Percentiles rank a stretch among this genome's conserved stretches.
Conservation (phyloP, 2,113 vertebrate genomes). For the Tragelaphus scriptus region DNA sequence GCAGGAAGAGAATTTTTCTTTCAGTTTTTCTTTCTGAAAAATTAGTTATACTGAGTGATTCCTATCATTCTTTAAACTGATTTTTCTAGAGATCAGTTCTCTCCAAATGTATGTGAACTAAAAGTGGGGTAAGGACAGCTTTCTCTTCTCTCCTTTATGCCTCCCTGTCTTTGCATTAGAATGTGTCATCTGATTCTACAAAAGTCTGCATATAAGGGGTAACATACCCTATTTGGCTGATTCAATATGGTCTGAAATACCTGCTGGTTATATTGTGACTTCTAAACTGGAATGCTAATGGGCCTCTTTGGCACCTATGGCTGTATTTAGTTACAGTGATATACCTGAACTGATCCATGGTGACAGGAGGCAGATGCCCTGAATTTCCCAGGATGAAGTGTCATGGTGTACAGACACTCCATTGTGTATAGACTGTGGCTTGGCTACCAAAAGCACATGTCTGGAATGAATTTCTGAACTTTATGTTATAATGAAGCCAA, state of each 20-base stretch:
- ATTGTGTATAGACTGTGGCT: background rate
- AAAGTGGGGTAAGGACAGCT: background rate
- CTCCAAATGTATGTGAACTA: background rate
- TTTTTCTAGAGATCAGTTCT: constrained; percentile 31
- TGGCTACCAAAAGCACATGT: background rate
- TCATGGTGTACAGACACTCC: background rate
- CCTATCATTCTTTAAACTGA: background rate
- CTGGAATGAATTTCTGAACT: background rate
- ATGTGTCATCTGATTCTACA: constrained; percentile 20
- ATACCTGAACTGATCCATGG: constrained; percentile 21
- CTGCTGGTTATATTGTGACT: background rate
- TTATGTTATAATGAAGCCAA: background rate
- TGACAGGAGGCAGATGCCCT: constrained; percentile 45
- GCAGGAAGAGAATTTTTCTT: background rate
- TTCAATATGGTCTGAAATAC: constrained; percentile 25
- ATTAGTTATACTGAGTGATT: background rate
- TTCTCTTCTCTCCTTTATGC: background rate
- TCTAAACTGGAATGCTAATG: background rate
- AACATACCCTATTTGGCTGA: background rate
- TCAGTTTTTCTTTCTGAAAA: background rate
- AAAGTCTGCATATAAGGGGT: background rate
- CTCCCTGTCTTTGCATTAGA: background rate
- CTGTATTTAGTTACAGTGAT: constrained; percentile 29
- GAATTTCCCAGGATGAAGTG: background rate
- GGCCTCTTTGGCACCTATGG: background rate